Base-by-base conservation (phyloP, 2,113 vertebrate species). In the Chaetodon auriga region DNA sequence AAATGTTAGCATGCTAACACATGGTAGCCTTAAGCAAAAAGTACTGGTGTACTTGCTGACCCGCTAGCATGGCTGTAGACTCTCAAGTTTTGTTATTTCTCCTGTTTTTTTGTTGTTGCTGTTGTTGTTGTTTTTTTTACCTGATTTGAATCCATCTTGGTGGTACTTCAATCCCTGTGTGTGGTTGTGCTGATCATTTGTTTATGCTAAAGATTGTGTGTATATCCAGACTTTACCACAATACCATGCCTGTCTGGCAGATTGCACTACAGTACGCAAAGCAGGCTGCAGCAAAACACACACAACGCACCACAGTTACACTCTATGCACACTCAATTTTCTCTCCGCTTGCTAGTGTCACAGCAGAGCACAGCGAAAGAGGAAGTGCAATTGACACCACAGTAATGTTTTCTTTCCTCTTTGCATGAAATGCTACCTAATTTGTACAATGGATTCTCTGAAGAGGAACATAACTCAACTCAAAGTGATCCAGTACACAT, bases 351-450 rank as follows among this genome's bases (percentile, higher is more conserved):
- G 57, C 30, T 74, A 60, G 78, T 73, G 60, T 75, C 38, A 60
- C 62, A 72, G 54, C 61, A 75, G 79, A 81, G 70, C 69, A 65
- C 0, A 69, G 60, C 77, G 38, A 90, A 88, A 89, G 78, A 88
- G 89, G 90, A 92, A 92, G 80, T 91, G 68, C 25, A 43, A 74
- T 6, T 68, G 61, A 85, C 60, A 80, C 68, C 35, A 81, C 62
- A 84, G 54, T 60, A 10, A n/a, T 70, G 21, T 8, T 60, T 55
- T 78, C 74, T 54, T 30, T 18, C 35, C 46, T 78, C 74, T 75
- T 60, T 53, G 62, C 58, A 81, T 51, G 7, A 75, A 63, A 73
- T 70, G 16, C 35, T 43, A 51, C 36, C 15, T 3, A 41, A 68
- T 53, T 41, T n/a, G 7, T 21, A 25, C 0, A 70, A 23, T n/a